Conservation (phyloP, 2,888 invertebrate species). For the Morinoia aosen region DNA sequence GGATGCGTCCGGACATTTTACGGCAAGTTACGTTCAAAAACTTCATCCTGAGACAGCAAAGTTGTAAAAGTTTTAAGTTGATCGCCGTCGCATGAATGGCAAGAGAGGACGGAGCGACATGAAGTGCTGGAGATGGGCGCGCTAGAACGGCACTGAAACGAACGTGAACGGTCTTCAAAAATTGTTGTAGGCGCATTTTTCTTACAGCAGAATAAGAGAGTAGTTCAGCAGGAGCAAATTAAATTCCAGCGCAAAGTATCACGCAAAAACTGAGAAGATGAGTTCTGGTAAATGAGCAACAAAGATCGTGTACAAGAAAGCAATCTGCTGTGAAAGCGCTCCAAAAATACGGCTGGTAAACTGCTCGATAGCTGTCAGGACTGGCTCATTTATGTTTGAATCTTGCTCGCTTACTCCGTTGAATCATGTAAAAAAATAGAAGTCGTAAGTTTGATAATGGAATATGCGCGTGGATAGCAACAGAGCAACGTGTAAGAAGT, state of each 20-base stretch:
- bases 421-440: no score
- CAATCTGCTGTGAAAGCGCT: neutral
- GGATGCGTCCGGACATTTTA: slow-evolving; percentile 45
- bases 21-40: slow-evolving; percentile 51
- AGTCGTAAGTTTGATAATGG: no score
- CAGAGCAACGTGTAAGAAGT: no score
- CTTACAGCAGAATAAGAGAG: neutral
- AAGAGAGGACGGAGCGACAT: slow-evolving; percentile 32
- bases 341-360: no score
- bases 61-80: slow-evolving; percentile 48
- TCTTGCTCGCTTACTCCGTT: no score
- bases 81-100: slow-evolving; percentile 50
- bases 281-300: neutral
- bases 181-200: neutral
- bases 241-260: neutral
- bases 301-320: neutral
- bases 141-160: neutral
- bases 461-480: no score
- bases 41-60: slow-evolving; percentile 52
- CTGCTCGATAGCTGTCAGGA: no score
- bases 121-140: slow-evolving; percentile 26
- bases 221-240: neutral
- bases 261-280: neutral
- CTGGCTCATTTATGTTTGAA: no score
- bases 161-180: slow-evolving; percentile 7